These are phyloP conservation scores for Sclerurus mexicanus DNA, from an alignment of 2,113 vertebrate genomes.

Conservation along the genomic window DNA sequence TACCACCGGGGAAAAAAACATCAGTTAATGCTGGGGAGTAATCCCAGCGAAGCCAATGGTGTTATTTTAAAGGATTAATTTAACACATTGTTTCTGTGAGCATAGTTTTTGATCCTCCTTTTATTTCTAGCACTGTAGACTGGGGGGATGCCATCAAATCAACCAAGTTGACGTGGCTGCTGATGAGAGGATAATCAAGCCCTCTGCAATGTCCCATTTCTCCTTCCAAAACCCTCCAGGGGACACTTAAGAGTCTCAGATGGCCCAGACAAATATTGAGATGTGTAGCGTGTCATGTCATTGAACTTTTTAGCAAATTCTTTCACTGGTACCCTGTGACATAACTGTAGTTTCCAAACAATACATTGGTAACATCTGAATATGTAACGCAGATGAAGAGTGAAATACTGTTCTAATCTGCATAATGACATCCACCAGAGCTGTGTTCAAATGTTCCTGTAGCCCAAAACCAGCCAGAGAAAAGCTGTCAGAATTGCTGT, in stretches of 20 bases:
- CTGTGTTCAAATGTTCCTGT: neutral
- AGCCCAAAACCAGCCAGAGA: neutral
- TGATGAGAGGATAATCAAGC: neutral
- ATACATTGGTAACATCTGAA: neutral
- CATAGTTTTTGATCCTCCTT: neutral
- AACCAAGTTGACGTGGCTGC: neutral
- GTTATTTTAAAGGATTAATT: neutral
- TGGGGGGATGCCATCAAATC: neutral
- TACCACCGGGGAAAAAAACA: neutral
- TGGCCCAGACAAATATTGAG: neutral
- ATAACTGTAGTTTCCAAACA: neutral
- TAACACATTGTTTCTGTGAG: neutral
- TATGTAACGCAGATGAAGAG: neutral
- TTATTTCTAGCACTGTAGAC: neutral
- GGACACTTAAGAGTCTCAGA: neutral
- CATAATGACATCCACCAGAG: neutral
- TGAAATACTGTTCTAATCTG: neutral
- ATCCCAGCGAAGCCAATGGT: neutral
- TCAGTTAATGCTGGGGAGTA: neutral
- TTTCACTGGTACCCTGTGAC: neutral
- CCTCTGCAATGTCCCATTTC: neutral
- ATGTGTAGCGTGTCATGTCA: rapidly evolving
- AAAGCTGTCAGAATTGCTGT: neutral
- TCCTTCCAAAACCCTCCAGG: neutral
- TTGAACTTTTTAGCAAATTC: neutral